Evolutionary conservation across 2,888 invertebrate species (phyloP).

Genomic region (Gymnosoma rotundatum): DNA sequence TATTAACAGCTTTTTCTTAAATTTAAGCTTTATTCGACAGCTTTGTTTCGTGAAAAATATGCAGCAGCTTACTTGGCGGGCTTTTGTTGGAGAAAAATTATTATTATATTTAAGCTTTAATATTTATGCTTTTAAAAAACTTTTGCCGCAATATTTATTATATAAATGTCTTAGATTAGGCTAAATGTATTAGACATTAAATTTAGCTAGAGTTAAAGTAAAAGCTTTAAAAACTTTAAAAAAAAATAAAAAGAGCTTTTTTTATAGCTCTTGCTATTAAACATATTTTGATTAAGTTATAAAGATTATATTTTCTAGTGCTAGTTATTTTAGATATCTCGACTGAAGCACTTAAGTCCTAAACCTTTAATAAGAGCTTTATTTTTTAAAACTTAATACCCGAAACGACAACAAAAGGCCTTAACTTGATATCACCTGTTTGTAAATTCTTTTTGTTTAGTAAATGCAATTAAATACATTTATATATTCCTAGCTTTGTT

Average conservation of each 20-base stretch:
- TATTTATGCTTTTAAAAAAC: not conserved
- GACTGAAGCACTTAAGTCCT: not conserved
- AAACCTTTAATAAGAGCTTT: not conserved
- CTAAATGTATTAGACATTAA: not conserved
- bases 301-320: too few species aligned
- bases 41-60: slow-evolving; percentile 34
- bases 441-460: too few species aligned
- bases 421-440: too few species aligned
- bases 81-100: slow-evolving; percentile 32
- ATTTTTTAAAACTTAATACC: too few species aligned
- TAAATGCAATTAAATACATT: too few species aligned
- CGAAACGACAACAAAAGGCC: too few species aligned
- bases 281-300: too few species aligned
- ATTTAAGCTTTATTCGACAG: slow-evolving; percentile 48
- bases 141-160: not conserved
- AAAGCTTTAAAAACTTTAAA: not conserved
- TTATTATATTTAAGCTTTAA: not conserved
- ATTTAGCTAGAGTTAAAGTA: not conserved
- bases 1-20: slow-evolving; percentile 47
- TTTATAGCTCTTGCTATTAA: not conserved
- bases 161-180: too few species aligned
- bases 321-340: too few species aligned
- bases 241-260: not conserved
- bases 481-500: too few species aligned
- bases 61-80: slow-evolving; percentile 44